Evolutionary conservation across 1,140 invertebrate genomes (phyloP), one percentile per base, ranked within the genome.

Genomic region (Plutomurus gul): DNA sequence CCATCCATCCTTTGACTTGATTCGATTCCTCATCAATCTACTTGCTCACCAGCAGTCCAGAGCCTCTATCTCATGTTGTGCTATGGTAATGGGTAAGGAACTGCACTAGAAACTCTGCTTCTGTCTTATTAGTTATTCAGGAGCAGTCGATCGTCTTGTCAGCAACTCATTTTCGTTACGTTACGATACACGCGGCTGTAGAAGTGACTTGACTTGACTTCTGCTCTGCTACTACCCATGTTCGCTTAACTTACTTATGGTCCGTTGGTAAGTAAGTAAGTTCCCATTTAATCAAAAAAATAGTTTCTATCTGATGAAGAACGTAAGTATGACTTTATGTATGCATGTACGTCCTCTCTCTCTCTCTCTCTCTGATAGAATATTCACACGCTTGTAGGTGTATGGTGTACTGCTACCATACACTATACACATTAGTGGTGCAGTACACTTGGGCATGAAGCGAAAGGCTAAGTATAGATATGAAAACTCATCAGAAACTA

Each of bases 401-500:
- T n/a, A 60, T 60, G n/a, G 51, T 30, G 39, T 13, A 10, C 39
- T 39, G 5, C 39, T 13, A 43, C 10, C 39, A 43, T 13, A 43
- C 39, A 43, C n/a, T 43, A 13, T 43, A 43, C 39, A 43, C n/a
- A 43, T 43, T 43, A 13, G 11, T 13, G 11, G 10, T 43, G 39
- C n/a, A n/a, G n/a, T n/a, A n/a, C n/a, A n/a, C n/a, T n/a, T n/a
- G n/a, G n/a, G n/a, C n/a, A n/a, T n/a, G n/a, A n/a, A n/a, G n/a
- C n/a, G n/a, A n/a, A n/a, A n/a, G n/a, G n/a, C n/a, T 43, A 43
- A 43, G 39, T 43, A 10, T 43, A 43, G 39, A 43, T 43, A n/a
- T 43, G 39, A n/a, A 65, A 65, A 65, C 56, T 65, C 56, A 65
- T 65, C 56, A 65, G 56, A 65, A 65, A 65, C 56, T 65, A 65